A percentile compares a stretch with the other conserved stretches of the same genome.
Conservation (phyloP, 2,888 invertebrate species). For the Diaperis boleti region DNA sequence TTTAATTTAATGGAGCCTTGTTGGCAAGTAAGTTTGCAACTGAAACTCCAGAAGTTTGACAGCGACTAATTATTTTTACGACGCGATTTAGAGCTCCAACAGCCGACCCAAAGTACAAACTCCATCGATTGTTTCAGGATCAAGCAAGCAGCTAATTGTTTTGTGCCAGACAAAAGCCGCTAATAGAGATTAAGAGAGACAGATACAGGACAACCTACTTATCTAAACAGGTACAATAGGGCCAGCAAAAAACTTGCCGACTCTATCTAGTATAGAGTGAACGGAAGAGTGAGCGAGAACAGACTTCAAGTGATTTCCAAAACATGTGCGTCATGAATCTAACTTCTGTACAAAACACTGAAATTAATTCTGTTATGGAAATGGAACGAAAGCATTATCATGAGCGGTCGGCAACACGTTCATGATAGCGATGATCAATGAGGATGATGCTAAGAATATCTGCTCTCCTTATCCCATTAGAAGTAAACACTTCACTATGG, state of each 20-base stretch:
- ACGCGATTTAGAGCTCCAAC: no score
- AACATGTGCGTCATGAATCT: slow-evolving; percentile 24
- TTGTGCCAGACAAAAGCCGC: slow-evolving; percentile 40
- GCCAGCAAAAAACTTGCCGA: slow-evolving; percentile 7
- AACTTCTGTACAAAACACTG: not conserved
- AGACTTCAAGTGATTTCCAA: slow-evolving; percentile 44
- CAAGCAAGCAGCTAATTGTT: not conserved
- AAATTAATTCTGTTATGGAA: not conserved
- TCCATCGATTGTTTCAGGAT: not conserved
- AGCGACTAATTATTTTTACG: no score
- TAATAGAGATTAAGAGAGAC: slow-evolving; percentile 51
- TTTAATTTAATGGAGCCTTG: no score
- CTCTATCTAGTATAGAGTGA: not conserved
- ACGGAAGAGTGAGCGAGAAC: slow-evolving; percentile 54
- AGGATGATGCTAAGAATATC: slow-evolving; percentile 43
- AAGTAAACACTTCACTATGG: slow-evolving; percentile 50
- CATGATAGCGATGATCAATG: slow-evolving; percentile 18
- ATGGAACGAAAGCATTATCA: slow-evolving; percentile 11
- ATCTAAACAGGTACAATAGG: slow-evolving; percentile 1
- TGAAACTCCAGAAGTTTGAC: no score
- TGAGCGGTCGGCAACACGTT: slow-evolving; percentile 16
- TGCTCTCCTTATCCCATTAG: slow-evolving; percentile 55
- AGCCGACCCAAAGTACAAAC: not conserved
- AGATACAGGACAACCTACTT: slow-evolving; percentile 42
- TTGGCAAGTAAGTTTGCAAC: no score